phyloP scores from a whole-genome alignment of 2,797 vertebrate genomes.

The Onychomys leucogaster region DNA sequence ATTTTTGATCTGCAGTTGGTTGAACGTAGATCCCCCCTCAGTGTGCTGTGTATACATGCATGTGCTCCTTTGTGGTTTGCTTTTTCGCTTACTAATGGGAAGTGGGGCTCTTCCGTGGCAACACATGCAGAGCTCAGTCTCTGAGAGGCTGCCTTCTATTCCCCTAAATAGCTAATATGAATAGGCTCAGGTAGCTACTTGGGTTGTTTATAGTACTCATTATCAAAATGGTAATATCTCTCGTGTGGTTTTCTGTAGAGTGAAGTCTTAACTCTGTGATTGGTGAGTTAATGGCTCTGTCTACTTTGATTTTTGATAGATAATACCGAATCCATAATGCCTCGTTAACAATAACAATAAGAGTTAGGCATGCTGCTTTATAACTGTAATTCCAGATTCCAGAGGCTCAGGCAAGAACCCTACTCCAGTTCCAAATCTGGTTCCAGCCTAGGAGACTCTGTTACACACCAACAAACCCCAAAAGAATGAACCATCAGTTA shows the following conservation, averaged over 20 bases:
- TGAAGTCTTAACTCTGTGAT: neutral
- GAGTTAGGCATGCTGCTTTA: neutral
- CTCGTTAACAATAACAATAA: neutral
- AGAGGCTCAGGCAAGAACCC: neutral
- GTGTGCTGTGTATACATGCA: neutral
- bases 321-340: neutral
- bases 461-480: neutral
- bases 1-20: neutral
- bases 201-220: neutral
- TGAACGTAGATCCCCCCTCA: neutral
- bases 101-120: neutral
- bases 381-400: neutral
- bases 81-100: neutral
- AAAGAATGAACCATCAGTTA: neutral
- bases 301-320: slow-evolving; percentile 11
- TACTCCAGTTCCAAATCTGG: neutral
- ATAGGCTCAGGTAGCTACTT: neutral
- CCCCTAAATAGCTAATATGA: neutral
- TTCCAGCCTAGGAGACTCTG: neutral
- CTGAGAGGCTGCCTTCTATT: neutral
- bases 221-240: neutral
- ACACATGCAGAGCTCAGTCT: neutral
- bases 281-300: neutral
- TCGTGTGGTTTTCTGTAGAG: neutral
- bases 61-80: neutral